Base-by-base conservation (phyloP, 2,888 invertebrate species). In the Metellina segmentata region DNA sequence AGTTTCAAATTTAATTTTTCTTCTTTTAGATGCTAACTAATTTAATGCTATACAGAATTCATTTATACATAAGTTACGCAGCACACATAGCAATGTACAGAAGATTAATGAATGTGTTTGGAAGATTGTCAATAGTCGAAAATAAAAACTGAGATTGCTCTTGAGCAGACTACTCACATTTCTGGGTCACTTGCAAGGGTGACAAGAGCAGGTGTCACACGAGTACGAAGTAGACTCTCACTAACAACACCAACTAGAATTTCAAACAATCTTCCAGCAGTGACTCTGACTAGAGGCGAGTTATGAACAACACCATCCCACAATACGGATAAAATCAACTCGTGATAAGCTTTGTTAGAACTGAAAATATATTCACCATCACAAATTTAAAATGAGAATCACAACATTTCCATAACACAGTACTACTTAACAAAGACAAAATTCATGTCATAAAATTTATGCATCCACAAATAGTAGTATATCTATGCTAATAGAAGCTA, bases 261-360 rank as follows among this genome's bases (percentile, higher is more conserved):
- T 93, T 96, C 96, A 94, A 97, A 96, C 85, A 97, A 94, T 72
- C 95, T 95, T 11, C 96, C 96, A 0, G 96, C 95, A n/a, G 96
- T 95, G 11, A 96, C 95, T 93, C 96, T 95, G 34, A 97, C 96
- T 83, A 95, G 95, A 34, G 96, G 95, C 91, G 96, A 96, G 85
- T 96, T 96, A 94, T 97, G 96, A 0, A 97, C 96, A 8, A 97
- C 96, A 88, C 96, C 96, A 94, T 95, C 96, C 96, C 97, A 96
- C 13, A 97, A 95, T 91, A 96, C 96, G 85, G 96, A 96, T 93
- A 97, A 95, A 91, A 97, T 96, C 52, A 96, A 95, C 90, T 96
- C 96, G 71, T 97, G 96, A 74, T 96, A 94, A 79, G 93, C 93
- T 52, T 94, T 86, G 89, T 94, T 94, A 13, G 94, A 93, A 90